phyloP scores from a whole-genome alignment of 2,888 invertebrate species.

The Leucozona laternaria region DNA sequence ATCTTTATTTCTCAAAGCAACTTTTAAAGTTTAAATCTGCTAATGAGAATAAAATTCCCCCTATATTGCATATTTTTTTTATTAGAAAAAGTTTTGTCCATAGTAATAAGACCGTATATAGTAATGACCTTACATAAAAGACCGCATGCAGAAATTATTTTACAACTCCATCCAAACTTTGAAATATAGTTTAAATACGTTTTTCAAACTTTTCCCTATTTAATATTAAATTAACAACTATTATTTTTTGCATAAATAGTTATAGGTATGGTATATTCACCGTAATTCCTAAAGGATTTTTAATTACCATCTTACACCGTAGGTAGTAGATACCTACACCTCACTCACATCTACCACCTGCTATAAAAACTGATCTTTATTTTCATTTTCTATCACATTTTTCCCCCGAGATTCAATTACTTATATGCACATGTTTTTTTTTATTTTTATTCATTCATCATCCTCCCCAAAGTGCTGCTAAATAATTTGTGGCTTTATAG shows the following conservation, averaged over 20 bases:
- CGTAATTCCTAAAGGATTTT: background rate
- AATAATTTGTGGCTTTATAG: background rate
- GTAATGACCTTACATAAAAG: background rate
- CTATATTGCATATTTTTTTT: background rate
- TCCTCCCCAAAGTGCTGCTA: background rate
- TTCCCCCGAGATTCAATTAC: conserved; percentile 8
- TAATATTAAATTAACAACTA: background rate
- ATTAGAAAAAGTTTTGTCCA: background rate
- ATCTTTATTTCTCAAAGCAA: background rate
- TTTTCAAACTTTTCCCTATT: background rate
- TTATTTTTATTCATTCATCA: background rate
- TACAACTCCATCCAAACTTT: background rate
- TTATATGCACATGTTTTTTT: background rate
- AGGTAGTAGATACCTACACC: no score
- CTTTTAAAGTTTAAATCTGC: background rate
- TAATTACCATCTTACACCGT: background rate
- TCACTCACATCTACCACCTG: no score
- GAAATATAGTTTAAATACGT: background rate
- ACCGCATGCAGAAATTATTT: background rate
- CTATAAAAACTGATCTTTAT: conserved; percentile 6
- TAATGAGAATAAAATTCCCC: background rate
- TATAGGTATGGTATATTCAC: no score
- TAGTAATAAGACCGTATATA: background rate
- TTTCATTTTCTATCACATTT: conserved; percentile 9
- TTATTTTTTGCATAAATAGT: background rate